Evolutionary conservation across 92 coral and sea anemone species (phyloP).

Genomic region (Phenganax marumi): DNA sequence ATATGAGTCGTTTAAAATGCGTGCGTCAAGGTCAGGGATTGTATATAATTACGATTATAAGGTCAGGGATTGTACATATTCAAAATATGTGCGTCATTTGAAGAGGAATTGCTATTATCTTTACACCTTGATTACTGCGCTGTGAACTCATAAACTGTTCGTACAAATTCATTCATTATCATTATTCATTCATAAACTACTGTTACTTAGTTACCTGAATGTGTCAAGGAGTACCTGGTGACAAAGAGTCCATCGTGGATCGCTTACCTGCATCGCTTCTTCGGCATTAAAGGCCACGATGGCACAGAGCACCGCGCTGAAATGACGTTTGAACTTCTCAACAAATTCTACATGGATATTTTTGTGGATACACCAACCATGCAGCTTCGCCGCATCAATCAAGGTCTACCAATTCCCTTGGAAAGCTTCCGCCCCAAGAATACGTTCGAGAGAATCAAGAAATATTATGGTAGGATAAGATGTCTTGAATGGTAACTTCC

Average conservation of each 20-base stretch:
- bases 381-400: slow-evolving; percentile 50
- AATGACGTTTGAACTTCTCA: slow-evolving; percentile 39
- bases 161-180: too few species aligned
- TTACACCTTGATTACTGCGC: too few species aligned
- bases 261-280: slow-evolving; percentile 55
- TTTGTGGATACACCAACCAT: slow-evolving; percentile 45
- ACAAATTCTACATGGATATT: slow-evolving; percentile 55
- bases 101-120: background rate
- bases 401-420: slow-evolving; percentile 52
- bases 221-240: slow-evolving; percentile 21
- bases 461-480: slow-evolving; percentile 9
- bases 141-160: too few species aligned
- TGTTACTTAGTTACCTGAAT: slow-evolving; percentile 56
- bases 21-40: too few species aligned
- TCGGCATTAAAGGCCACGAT: slow-evolving; percentile 46
- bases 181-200: too few species aligned
- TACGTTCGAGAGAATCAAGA: background rate
- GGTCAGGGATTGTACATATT: too few species aligned
- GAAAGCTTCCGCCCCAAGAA: slow-evolving; percentile 46
- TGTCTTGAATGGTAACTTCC: too few species aligned
- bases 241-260: slow-evolving; percentile 56
- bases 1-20: too few species aligned
- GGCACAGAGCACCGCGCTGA: slow-evolving; percentile 26
- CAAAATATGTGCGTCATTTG: background rate
- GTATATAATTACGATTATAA: too few species aligned